Evolutionary conservation across 2,113 vertebrate species (phyloP), one percentile per base, ranked within the genome.

Genomic region (Eptatretus burgeri): DNA sequence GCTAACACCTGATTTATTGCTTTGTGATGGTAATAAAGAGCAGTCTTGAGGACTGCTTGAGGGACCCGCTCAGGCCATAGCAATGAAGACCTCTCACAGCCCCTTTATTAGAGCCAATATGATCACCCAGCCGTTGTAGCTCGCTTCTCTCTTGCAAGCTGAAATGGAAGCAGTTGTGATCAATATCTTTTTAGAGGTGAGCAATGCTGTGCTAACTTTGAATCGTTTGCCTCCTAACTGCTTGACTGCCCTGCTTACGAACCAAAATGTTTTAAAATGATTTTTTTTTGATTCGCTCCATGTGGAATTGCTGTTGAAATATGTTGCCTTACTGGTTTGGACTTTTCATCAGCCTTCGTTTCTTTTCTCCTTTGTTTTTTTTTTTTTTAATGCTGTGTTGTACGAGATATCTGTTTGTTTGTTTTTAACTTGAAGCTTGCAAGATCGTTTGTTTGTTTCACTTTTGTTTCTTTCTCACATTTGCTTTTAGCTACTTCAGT

Each of bases 41-140:
- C 56, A 60, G 20, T n/a, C 56, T 60, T 20, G 56, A 20, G 56
- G 56, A 9, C 11, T 17, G 27, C 56, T 20, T 60, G n/a, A 17
- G 56, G 56, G 56, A 60, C 56, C 56, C 20, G 56, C n/a, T 20
- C 56, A n/a, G 11, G 56, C n/a, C 20, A n/a, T 20, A n/a, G 56
- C n/a, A 60, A 60, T 60, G 56, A 60, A 60, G 56, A 60, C 56
- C 56, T 60, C 56, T 60, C 56, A 60, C n/a, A 60, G 20, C 56
- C 56, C 56, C 20, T 20, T 60, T 60, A 17, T 17, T 60, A 17
- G 20, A n/a, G n/a, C 20, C 20, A 20, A 60, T 17, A 60, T 60
- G 56, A 60, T 60, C 56, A 60, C 20, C 56, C 56, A n/a, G 20
- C 56, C 20, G 56, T 20, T 20, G n/a, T 20, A 17, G 56, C 56